Conservation (phyloP, 2,888 invertebrate species). For the Chaetogeoica ovagalla region DNA sequence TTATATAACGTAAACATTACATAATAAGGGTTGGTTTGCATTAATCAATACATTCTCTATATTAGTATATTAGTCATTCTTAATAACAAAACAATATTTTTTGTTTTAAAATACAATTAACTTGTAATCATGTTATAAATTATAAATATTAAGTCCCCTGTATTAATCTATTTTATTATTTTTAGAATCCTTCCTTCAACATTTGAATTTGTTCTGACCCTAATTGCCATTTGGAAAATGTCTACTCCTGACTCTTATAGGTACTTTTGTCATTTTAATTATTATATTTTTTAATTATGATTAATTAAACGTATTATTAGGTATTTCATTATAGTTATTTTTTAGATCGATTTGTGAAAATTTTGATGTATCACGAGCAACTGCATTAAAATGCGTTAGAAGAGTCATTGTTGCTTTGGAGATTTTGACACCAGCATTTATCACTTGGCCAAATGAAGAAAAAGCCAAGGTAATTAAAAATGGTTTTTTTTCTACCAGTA, state of each 20-base stretch:
- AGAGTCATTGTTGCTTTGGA: not conserved
- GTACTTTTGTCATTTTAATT: not conserved
- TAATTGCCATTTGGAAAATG: conserved; percentile 2
- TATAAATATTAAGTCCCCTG: too few species aligned
- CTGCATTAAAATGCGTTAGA: conserved; percentile 14
- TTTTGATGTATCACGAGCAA: conserved; percentile 9
- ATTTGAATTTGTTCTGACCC: too few species aligned
- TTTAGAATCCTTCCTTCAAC: not conserved
- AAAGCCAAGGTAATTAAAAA: not conserved
- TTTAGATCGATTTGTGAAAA: conserved; percentile 9
- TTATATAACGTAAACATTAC: too few species aligned
- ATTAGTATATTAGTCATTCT: too few species aligned
- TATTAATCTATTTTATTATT: not conserved
- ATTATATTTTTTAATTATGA: not conserved
- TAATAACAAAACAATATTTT: too few species aligned
- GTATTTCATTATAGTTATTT: conserved; percentile 5
- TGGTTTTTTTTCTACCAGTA: conserved; percentile 14
- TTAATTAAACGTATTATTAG: not conserved
- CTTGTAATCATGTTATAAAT: too few species aligned
- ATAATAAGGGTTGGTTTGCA: too few species aligned
- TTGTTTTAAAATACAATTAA: too few species aligned
- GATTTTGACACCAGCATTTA: not conserved
- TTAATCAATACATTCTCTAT: too few species aligned
- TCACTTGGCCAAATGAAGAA: conserved; percentile 1
- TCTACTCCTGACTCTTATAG: conserved; percentile 10